Evolutionary conservation across 1,140 invertebrate species (phyloP).

Genomic region (Dendroctonus ponderosae): DNA sequence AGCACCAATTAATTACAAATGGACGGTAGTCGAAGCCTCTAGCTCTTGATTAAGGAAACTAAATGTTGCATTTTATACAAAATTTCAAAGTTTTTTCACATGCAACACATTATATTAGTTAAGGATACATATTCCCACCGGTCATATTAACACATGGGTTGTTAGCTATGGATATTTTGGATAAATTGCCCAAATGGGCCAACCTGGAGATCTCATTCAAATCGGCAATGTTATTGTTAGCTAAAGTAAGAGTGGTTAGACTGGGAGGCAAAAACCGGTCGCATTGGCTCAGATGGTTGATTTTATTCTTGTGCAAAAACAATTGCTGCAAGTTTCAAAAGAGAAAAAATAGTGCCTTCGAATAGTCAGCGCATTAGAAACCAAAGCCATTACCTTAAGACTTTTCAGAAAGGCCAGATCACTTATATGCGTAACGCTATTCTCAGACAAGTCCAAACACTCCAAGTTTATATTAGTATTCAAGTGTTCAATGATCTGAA

Average conservation of each 20-base stretch:
- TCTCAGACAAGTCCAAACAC: constrained; percentile 84
- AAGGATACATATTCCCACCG: constrained; percentile 71
- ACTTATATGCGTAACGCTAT: constrained; percentile 78
- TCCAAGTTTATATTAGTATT: constrained; percentile 77
- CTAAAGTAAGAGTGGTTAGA: constrained; percentile 74
- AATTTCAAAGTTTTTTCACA: background rate
- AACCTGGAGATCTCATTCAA: constrained; percentile 85
- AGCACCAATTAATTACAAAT: constrained; percentile 90
- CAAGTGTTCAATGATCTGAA: constrained; percentile 82
- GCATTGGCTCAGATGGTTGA: constrained; percentile 76
- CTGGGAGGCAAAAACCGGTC: constrained; percentile 77
- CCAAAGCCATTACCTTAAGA: constrained; percentile 66
- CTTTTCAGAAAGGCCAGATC: constrained; percentile 79
- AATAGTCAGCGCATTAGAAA: background rate
- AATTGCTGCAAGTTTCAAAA: constrained; percentile 66
- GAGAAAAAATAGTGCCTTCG: background rate
- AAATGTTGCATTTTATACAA: background rate
- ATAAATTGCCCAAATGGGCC: constrained; percentile 69
- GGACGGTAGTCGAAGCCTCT: constrained; percentile 90
- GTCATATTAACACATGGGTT: constrained; percentile 80
- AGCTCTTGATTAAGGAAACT: constrained; percentile 53
- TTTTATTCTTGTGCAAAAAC: constrained; percentile 81
- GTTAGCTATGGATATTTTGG: constrained; percentile 78
- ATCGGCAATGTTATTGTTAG: constrained; percentile 81
- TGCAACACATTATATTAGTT: constrained; percentile 26